Evolutionary conservation across 2,113 vertebrate species (phyloP).

Genomic region (Phyllostomus discolor): DNA sequence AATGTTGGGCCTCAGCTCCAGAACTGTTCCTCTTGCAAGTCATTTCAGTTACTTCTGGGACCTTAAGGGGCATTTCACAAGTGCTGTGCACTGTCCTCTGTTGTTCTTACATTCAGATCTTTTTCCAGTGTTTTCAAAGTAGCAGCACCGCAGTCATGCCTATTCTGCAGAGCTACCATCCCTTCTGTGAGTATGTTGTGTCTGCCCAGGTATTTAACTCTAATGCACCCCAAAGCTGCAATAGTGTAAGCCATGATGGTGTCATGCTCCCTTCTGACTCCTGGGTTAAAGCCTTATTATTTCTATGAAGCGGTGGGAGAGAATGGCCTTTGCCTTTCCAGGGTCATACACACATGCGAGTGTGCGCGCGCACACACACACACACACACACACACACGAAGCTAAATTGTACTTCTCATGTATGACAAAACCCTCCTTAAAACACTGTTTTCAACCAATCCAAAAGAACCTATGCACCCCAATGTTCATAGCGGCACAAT

Average conservation of each 20-base stretch:
- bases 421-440: background rate
- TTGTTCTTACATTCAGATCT: background rate
- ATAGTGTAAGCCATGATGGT: background rate
- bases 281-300: background rate
- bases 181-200: background rate
- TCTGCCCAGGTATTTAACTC: background rate
- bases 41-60: conserved; percentile 5
- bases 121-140: background rate
- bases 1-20: background rate
- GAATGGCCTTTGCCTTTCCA: background rate
- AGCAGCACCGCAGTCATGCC: background rate
- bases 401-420: background rate
- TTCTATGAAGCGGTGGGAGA: background rate
- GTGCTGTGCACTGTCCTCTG: background rate
- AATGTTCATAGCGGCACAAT: too few relatives aligned
- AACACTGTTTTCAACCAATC: background rate
- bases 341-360: background rate
- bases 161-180: background rate
- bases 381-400: background rate
- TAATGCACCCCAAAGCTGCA: background rate
- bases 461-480: too few relatives aligned
- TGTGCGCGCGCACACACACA: background rate
- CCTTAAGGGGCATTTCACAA: background rate
- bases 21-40: background rate
- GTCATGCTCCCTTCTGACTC: background rate